Evolutionary conservation across 2,797 vertebrate species (phyloP).

Genomic region (Thaleichthys pacificus): DNA sequence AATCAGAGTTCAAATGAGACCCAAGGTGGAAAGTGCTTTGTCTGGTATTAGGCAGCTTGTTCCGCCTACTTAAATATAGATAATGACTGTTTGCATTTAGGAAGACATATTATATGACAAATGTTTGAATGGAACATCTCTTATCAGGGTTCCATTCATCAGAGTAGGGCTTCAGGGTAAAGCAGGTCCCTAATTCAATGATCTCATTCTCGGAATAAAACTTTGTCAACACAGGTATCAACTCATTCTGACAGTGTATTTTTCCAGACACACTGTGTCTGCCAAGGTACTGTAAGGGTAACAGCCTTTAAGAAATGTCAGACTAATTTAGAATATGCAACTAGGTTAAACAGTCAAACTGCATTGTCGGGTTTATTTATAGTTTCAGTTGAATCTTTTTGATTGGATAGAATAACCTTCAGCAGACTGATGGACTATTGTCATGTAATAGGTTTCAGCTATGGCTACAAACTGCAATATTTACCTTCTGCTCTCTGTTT

Average conservation of each 20-base stretch:
- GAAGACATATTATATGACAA: not conserved
- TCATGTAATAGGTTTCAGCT: not conserved
- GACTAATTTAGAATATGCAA: not conserved
- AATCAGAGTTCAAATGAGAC: not conserved
- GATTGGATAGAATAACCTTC: conserved; percentile 2
- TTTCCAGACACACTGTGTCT: not conserved
- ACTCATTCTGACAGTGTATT: not conserved
- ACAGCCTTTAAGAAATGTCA: not conserved
- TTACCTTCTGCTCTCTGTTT: not conserved
- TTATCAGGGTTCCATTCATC: not conserved
- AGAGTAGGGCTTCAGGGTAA: not conserved
- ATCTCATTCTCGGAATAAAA: not conserved
- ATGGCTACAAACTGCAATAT: not conserved
- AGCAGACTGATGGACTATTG: not conserved
- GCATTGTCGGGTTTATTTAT: not conserved
- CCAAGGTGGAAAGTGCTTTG: not conserved
- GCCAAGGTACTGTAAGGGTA: not conserved
- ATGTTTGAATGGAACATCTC: not conserved
- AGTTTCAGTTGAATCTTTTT: not conserved
- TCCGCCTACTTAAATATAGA: not conserved
- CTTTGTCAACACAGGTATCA: not conserved
- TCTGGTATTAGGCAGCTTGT: not conserved
- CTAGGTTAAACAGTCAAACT: not conserved
- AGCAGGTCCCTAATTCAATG: not conserved
- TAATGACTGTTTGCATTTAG: not conserved